Percentiles rank a stretch among this genome's conserved stretches.
phyloP scores from a whole-genome alignment of 2,888 invertebrate genomes.

The Microplitis manilae region DNA sequence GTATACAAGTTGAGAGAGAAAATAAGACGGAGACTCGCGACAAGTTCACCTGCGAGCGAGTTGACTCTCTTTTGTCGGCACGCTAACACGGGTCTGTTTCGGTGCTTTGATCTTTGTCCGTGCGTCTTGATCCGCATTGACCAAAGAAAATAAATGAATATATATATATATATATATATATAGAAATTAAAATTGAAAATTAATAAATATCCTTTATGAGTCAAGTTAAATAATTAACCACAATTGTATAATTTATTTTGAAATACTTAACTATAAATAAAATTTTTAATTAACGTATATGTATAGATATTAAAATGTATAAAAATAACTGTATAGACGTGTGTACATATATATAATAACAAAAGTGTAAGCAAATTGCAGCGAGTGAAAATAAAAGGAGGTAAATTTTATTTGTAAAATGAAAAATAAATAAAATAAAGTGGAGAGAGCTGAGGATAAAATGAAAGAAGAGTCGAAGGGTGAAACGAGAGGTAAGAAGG shows the following conservation, averaged over 20 bases:
- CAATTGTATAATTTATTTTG: too few species aligned
- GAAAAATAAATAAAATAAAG: constrained; percentile 5
- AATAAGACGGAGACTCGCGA: constrained; percentile 48
- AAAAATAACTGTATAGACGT: too few species aligned
- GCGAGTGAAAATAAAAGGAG: neutral
- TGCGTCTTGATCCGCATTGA: constrained; percentile 46
- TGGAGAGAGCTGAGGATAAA: constrained; percentile 27
- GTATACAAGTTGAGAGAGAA: constrained; percentile 38
- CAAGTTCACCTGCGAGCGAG: constrained; percentile 55
- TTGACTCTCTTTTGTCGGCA: constrained; percentile 58
- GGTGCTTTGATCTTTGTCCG: constrained; percentile 56
- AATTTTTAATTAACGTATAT: too few species aligned
- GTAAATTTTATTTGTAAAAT: neutral
- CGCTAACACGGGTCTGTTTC: constrained; percentile 47
- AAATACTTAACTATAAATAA: too few species aligned
- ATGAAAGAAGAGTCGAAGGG: constrained; percentile 29
- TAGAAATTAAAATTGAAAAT: constrained; percentile 8
- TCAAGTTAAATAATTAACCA: neutral
- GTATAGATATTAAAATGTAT: too few species aligned
- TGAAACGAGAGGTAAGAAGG: constrained; percentile 42
- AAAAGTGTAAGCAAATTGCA: neutral
- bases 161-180: neutral
- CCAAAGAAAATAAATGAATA: constrained; percentile 29
- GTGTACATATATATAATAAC: neutral
- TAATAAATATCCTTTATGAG: constrained; percentile 5